Base-by-base conservation (phyloP, 2,113 vertebrate genomes). In the Oostethus manadensis region DNA sequence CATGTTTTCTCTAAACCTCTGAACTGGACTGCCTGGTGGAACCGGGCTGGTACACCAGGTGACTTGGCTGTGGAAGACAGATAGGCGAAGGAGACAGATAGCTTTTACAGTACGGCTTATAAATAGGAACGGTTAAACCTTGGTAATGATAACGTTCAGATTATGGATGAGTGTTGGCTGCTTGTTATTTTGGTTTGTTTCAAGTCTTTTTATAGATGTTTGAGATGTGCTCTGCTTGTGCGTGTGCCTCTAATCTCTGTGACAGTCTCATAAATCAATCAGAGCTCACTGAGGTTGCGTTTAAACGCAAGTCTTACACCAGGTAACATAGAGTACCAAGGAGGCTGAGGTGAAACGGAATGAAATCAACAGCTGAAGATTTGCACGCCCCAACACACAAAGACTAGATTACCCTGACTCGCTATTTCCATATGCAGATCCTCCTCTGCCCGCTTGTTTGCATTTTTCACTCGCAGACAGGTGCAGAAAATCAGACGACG, bases 391-490 rank as follows among this genome's bases (percentile, higher is more conserved):
- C 66, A 16, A 33, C 56, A 63, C 42, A 65, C 55, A 69, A 15
- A 69, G 63, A 17, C 44, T 47, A 71, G 73, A 79, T 78, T 18
- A 51, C 62, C 66, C 40, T 2, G 43, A 61, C 68, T 63, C 13
- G 15, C 5, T 49, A 79, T 85, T 83, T 81, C 65, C 70, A 78
- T 82, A 84, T 73, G 57, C 74, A 78, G 72, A 62, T 72, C 43
- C 58, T 56, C 10, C 38, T 53, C 68, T 10, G 13, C 66, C 61
- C 18, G 38, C 68, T 77, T 79, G 81, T 84, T 85, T 83, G 74
- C 78, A 79, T 84, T 83, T 83, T 83, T 79, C 66, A 71, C 55
- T 73, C 14, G 51, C 65, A 68, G 70, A 62, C 54, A 46, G 70
- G 29, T 15, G 63, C 61, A 67, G 62, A 51, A 77, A 83, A 78